Conservation (phyloP, 2,113 vertebrate genomes). For the Pseudois nayaur region DNA sequence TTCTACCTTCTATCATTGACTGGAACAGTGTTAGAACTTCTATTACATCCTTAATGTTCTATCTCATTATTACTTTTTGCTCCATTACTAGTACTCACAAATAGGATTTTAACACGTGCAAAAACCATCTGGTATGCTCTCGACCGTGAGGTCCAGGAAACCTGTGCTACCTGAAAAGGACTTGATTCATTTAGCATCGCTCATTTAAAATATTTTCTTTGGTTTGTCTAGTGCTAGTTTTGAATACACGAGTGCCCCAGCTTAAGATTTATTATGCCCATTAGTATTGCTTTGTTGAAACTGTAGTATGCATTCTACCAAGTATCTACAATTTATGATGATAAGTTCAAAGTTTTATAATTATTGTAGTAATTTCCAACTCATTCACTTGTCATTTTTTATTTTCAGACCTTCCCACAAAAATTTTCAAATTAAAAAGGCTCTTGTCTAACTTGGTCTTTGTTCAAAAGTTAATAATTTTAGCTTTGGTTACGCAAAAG, state of each 20-base stretch:
- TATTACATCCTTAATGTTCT: slow-evolving; percentile 32
- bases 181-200: slow-evolving; percentile 67
- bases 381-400: slow-evolving; percentile 73
- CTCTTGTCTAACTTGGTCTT: slow-evolving; percentile 54
- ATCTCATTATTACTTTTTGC: slow-evolving; percentile 59
- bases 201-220: slow-evolving; percentile 72
- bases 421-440: slow-evolving; percentile 61
- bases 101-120: slow-evolving; percentile 37
- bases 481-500: slow-evolving; percentile 35
- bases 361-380: slow-evolving; percentile 70
- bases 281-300: slow-evolving; percentile 73
- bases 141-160: slow-evolving; percentile 39
- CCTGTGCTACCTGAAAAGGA: slow-evolving; percentile 37
- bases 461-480: slow-evolving; percentile 56
- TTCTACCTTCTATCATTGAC: not conserved
- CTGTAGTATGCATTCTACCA: slow-evolving; percentile 67
- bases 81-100: slow-evolving; percentile 55
- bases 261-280: slow-evolving; percentile 69
- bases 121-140: slow-evolving; percentile 40
- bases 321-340: slow-evolving; percentile 65
- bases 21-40: not conserved
- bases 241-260: slow-evolving; percentile 49
- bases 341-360: slow-evolving; percentile 67
- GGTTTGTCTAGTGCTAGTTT: slow-evolving; percentile 62
- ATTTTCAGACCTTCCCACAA: slow-evolving; percentile 71